These are phyloP conservation scores for Drosophila anomalata DNA, from an alignment of 2,888 invertebrate species.

Conservation along the genomic window DNA sequence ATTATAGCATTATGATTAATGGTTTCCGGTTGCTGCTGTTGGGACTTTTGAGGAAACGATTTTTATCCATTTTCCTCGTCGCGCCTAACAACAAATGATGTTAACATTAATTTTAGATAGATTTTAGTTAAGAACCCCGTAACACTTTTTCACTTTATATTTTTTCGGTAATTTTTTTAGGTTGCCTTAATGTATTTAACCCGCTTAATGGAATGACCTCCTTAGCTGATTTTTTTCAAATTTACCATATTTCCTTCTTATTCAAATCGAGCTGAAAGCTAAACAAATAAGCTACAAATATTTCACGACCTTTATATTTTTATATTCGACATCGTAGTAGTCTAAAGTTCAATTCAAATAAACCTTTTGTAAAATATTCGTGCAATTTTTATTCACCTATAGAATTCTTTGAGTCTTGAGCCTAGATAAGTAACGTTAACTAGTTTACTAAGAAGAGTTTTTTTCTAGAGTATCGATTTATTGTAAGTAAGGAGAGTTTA, in stretches of 20 bases:
- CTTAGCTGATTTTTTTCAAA: conserved; percentile 66
- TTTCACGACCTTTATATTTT: conserved; percentile 8
- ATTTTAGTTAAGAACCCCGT: conserved; percentile 31
- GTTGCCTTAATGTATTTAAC: conserved; percentile 68
- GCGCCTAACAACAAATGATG: conserved; percentile 22
- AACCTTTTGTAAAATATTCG: conserved; percentile 31
- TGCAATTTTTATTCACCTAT: conserved; percentile 24
- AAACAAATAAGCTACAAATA: conserved; percentile 41
- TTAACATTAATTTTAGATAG: conserved; percentile 23
- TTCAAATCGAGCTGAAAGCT: conserved; percentile 29
- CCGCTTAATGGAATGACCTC: conserved; percentile 74
- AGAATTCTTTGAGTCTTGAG: conserved; percentile 26
- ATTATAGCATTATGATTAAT: conserved; percentile 36
- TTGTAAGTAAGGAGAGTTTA: conserved; percentile 37
- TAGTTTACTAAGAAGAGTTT: conserved; percentile 46
- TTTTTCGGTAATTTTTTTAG: conserved; percentile 34
- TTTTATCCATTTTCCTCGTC: conserved; percentile 29
- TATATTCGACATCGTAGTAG: conserved; percentile 25
- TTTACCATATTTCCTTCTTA: conserved; percentile 41
- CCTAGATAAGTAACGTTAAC: conserved; percentile 40
- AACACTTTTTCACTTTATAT: conserved; percentile 41
- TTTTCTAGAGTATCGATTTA: conserved; percentile 32
- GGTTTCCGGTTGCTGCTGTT: conserved; percentile 44
- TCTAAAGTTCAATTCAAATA: conserved; percentile 16
- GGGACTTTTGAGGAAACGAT: conserved; percentile 22